Conservation (phyloP, 2,113 vertebrate species). For the Chaetodon auriga region DNA sequence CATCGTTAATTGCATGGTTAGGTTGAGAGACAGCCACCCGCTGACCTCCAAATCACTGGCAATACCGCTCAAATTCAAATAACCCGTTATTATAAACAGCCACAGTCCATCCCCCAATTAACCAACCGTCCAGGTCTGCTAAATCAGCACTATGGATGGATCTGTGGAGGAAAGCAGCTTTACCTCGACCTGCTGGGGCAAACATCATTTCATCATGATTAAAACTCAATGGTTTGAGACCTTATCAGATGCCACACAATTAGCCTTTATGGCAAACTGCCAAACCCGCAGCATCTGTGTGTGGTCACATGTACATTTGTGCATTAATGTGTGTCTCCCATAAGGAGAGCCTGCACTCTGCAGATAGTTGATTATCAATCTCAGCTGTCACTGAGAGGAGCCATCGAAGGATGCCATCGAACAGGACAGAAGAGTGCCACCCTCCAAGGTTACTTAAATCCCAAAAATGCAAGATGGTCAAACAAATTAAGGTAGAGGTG, state of each 20-base stretch:
- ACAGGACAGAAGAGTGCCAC: not conserved
- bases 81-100: conserved; percentile 53
- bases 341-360: conserved; percentile 30
- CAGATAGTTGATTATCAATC: conserved; percentile 60
- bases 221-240: conserved; percentile 72
- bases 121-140: conserved; percentile 39
- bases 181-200: conserved; percentile 34
- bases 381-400: conserved; percentile 23
- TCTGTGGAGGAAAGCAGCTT: conserved; percentile 42
- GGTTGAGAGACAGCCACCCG: conserved; percentile 22
- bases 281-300: conserved; percentile 50
- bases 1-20: conserved; percentile 53
- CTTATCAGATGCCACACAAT: conserved; percentile 76
- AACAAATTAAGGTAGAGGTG: not conserved
- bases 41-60: conserved; percentile 50
- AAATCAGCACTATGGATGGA: conserved; percentile 61
- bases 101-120: conserved; percentile 52
- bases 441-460: not conserved
- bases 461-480: not conserved
- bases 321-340: conserved; percentile 33
- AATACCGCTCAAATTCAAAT: conserved; percentile 33
- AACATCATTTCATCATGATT: conserved; percentile 76
- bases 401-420: not conserved
- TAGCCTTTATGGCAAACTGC: conserved; percentile 72
- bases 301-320: conserved; percentile 22